A percentile compares a stretch with the other conserved stretches of the same genome.
phyloP scores from a whole-genome alignment of 2,888 invertebrate species.

The Blastobasis lacticolella region DNA sequence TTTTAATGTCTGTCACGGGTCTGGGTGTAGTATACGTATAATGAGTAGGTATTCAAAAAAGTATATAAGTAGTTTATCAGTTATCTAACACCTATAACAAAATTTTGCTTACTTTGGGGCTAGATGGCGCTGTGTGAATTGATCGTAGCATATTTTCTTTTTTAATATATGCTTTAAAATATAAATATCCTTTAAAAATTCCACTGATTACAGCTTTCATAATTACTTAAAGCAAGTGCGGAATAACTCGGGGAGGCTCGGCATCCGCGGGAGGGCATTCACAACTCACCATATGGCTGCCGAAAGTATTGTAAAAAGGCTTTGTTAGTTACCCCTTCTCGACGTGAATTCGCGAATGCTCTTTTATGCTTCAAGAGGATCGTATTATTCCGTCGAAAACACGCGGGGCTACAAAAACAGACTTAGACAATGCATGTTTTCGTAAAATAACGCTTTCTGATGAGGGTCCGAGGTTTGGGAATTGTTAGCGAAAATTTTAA shows the following conservation, averaged over 20 bases:
- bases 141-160: too few species aligned
- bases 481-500: too few species aligned
- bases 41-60: too few species aligned
- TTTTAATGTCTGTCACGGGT: too few species aligned
- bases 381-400: conserved; percentile 50
- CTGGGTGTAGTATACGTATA: too few species aligned
- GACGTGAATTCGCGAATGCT: conserved; percentile 47
- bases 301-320: conserved; percentile 64
- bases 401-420: conserved; percentile 49
- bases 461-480: conserved; percentile 20
- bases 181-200: too few species aligned
- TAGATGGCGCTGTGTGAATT: too few species aligned
- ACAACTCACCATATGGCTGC: conserved; percentile 39
- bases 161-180: too few species aligned
- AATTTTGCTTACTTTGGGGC: too few species aligned
- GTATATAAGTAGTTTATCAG: too few species aligned
- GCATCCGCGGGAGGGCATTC: conserved; percentile 36
- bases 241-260: conserved; percentile 12
- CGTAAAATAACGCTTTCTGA: conserved; percentile 56
- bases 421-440: conserved; percentile 59
- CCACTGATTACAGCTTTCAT: conserved; percentile 9
- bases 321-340: conserved; percentile 59
- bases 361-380: conserved; percentile 54
- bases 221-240: conserved; percentile 33
- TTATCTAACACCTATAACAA: too few species aligned